These are phyloP conservation scores for Tillus elongatus DNA, from an alignment of 2,888 invertebrate species.

Conservation along the genomic window DNA sequence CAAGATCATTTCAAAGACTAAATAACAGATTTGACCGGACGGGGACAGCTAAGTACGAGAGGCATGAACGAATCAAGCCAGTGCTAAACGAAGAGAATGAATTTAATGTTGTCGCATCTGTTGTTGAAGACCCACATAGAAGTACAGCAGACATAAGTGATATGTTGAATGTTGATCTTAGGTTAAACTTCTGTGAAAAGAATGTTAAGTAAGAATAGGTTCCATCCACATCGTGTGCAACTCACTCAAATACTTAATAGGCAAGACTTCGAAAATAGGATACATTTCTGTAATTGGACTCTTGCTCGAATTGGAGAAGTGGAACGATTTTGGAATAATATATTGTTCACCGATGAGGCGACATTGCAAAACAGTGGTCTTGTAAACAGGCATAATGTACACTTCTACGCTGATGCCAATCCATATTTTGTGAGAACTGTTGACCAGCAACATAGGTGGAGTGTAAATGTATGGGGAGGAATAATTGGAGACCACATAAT, in stretches of 20 bases:
- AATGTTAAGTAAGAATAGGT: no score
- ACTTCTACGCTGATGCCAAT: constrained; percentile 23
- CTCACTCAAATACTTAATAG: background rate
- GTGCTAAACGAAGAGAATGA: background rate
- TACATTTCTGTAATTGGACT: background rate
- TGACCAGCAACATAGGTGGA: no score
- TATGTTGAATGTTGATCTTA: background rate
- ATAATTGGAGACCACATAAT: no score
- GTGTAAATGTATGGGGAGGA: no score
- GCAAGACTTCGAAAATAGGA: background rate
- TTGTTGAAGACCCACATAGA: background rate
- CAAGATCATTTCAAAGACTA: no score
- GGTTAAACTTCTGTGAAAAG: no score
- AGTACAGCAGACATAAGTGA: constrained; percentile 2
- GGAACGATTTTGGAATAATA: constrained; percentile 3
- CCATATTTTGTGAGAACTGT: constrained; percentile 19
- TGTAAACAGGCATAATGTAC: constrained; percentile 24
- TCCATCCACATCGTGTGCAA: no score
- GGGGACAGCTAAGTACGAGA: constrained; percentile 2
- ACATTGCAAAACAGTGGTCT: constrained; percentile 21
- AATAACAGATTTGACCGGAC: background rate
- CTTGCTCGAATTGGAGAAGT: background rate
- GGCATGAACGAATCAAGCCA: background rate
- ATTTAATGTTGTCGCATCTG: constrained; percentile 1
- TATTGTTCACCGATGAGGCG: constrained; percentile 24